Base-by-base conservation (phyloP, 2,113 vertebrate genomes). In the Clupea harengus region DNA sequence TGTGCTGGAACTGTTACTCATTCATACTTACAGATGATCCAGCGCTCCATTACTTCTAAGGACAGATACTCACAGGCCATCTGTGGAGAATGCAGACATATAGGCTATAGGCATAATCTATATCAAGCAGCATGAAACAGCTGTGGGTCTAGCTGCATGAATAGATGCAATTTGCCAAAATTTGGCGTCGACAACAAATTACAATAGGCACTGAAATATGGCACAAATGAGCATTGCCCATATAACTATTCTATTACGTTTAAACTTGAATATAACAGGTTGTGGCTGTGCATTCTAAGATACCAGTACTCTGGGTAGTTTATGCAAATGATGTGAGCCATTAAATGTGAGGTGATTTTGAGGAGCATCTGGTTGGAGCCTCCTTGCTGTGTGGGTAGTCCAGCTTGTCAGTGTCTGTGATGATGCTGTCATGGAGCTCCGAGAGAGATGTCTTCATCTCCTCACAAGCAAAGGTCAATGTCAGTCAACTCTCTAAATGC, bases 51-150 rank as follows among this genome's bases (percentile, higher is more conserved):
- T 87, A 95, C 95, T 83, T 99, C 97, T 93, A 97, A 90, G 0
- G 98, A 94, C 82, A 99, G 93, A 90, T 97, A 99, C 92, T 99
- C 98, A 75, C 97, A 99, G 7, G 96, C 94, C 93, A 98, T 96
- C 98, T 99, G 93, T 80, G 81, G 44, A 86, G 28, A 89, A 90
- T 39, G 85, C 60, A 72, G 20, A 54, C 4, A 75, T 7, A 22
- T 2, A 49, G 47, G 0, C 47, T 10, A 11, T 10, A 49, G 47
- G 9, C 47, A 49, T 0, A 49, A 49, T 11, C 47, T 11, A 49
- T 39, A 39, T 39, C 39, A 1, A 39, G 39, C 47, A 49, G 47
- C 13, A 49, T 49, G 47, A 9, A 9, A 2, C 13, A 49, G 47
- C 47, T 49, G 47, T 47, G 46, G 46, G 47, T 10, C 8, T 49